These are phyloP conservation scores for Neotoxoptera formosana DNA, from an alignment of 1,140 invertebrate species.

Conservation along the genomic window DNA sequence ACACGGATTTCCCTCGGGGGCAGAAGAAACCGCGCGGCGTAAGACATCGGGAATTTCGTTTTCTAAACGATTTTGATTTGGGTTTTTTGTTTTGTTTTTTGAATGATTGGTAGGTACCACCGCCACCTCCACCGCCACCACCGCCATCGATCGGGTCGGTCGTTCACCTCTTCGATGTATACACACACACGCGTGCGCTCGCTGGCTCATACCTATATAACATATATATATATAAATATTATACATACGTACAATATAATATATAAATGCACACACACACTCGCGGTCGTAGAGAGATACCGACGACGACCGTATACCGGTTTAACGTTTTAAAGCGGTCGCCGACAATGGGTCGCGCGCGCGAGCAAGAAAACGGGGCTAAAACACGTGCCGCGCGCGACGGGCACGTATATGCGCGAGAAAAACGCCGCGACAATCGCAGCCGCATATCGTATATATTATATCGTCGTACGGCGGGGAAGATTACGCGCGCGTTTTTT, in stretches of 20 bases:
- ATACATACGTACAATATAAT: no score
- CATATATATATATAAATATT: no score
- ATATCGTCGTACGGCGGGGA: neutral
- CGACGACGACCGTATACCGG: constrained; percentile 31
- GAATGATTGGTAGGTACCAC: constrained; percentile 15
- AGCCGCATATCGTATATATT: no score
- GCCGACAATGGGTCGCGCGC: constrained; percentile 10
- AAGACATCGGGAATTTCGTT: constrained; percentile 20
- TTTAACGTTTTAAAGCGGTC: constrained; percentile 44
- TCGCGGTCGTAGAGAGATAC: constrained; percentile 18
- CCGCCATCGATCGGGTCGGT: neutral
- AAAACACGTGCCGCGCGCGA: constrained; percentile 28
- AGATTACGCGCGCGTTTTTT: neutral
- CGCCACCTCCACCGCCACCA: neutral
- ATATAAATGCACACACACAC: neutral
- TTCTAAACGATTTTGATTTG: constrained; percentile 38
- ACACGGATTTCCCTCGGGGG: constrained; percentile 28
- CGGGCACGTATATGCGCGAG: neutral
- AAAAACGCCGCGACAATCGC: constrained; percentile 13
- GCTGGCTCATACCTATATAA: no score
- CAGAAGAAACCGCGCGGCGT: neutral
- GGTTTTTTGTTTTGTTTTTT: constrained; percentile 13
- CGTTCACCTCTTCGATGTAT: constrained; percentile 12
- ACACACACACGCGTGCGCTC: neutral
- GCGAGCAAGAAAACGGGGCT: constrained; percentile 11